phyloP scores from a whole-genome alignment of 2,797 vertebrate genomes.

The Scarus forsteni region DNA sequence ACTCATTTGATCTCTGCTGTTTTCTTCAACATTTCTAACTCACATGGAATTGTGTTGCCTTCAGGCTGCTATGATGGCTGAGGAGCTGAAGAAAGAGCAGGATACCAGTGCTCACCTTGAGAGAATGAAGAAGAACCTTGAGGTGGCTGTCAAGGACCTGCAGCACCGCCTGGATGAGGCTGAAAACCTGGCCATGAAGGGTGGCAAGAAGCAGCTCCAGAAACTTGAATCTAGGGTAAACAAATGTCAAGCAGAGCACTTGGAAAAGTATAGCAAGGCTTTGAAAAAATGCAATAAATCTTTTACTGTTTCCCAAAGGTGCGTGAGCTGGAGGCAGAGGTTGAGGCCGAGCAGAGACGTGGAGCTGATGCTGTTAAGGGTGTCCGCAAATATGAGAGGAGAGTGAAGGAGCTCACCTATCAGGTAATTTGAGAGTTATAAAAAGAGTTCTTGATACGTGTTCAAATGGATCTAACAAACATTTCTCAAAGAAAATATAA shows the following conservation, averaged over 20 bases:
- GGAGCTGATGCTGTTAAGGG: slow-evolving; percentile 85
- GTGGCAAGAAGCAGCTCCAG: slow-evolving; percentile 93
- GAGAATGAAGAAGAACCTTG: slow-evolving; percentile 92
- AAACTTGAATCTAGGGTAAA: slow-evolving; percentile 88
- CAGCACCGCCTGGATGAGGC: slow-evolving; percentile 92
- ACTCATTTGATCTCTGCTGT: not conserved
- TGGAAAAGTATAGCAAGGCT: not conserved
- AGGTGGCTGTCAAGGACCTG: slow-evolving; percentile 90
- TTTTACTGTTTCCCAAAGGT: slow-evolving; percentile 71
- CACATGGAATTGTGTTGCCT: not conserved
- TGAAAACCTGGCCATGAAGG: slow-evolving; percentile 92
- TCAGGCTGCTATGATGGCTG: slow-evolving; percentile 92
- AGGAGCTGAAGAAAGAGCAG: slow-evolving; percentile 94
- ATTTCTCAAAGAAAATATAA: not conserved
- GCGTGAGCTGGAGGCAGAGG: slow-evolving; percentile 84
- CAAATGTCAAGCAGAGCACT: not conserved
- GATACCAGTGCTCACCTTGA: slow-evolving; percentile 93
- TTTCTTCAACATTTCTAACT: not conserved
- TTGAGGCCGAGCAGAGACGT: slow-evolving; percentile 87
- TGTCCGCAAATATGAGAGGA: slow-evolving; percentile 86
- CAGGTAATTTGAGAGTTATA: slow-evolving; percentile 74
- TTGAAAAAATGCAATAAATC: not conserved
- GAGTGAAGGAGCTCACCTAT: slow-evolving; percentile 87
- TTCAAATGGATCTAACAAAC: not conserved
- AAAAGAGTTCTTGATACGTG: no score